A percentile compares a stretch with the other conserved stretches of the same genome.
Conservation (phyloP, 2,113 vertebrate species). For the Nyctibius bracteatus region DNA sequence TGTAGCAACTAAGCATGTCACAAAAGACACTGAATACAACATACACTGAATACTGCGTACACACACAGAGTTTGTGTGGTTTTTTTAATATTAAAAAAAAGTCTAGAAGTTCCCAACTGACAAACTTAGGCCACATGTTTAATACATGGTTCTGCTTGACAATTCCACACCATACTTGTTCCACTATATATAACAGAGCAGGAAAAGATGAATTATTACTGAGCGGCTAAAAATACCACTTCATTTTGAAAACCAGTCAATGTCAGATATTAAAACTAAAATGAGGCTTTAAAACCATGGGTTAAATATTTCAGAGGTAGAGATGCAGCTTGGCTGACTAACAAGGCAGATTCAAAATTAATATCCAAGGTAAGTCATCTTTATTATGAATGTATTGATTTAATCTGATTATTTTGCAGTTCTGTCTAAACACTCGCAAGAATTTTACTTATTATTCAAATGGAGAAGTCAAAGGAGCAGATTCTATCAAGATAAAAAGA, state of each 20-base stretch:
- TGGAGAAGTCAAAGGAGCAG: not conserved
- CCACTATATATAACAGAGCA: not conserved
- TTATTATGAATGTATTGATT: slow-evolving; percentile 3
- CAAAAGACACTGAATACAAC: not conserved
- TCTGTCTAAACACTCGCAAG: not conserved
- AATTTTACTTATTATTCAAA: slow-evolving; percentile 19
- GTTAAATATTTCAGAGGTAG: not conserved
- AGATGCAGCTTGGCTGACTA: not conserved
- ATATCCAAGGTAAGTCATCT: not conserved
- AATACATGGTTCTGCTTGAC: not conserved
- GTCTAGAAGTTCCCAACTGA: not conserved
- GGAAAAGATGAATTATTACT: not conserved
- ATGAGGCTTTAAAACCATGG: not conserved
- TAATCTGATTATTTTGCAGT: not conserved
- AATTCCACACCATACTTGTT: not conserved
- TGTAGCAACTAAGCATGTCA: not conserved
- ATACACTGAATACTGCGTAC: not conserved
- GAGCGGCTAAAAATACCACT: not conserved
- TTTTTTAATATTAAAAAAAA: not conserved
- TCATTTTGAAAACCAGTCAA: not conserved
- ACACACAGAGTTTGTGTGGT: not conserved
- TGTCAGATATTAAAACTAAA: slow-evolving; percentile 9
- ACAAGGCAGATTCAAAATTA: not conserved
- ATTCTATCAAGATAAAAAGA: slow-evolving; percentile 4
- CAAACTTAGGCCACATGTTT: not conserved